These are phyloP conservation scores for Galago senegalensis DNA, from an alignment of 2,797 vertebrate genomes.

Conservation along the genomic window DNA sequence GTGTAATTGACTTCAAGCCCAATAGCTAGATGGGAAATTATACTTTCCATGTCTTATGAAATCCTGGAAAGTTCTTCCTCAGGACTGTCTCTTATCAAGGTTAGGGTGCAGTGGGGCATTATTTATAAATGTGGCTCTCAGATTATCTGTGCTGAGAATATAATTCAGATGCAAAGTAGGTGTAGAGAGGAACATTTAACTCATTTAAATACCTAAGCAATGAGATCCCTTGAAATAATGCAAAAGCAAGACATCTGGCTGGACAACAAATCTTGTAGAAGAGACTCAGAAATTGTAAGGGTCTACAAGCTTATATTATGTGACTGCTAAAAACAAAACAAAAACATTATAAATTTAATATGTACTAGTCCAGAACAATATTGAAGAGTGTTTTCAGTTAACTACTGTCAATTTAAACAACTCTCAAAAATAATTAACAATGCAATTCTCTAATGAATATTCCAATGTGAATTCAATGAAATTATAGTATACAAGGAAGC, in stretches of 20 bases:
- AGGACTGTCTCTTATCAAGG: not conserved
- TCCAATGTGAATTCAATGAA: not conserved
- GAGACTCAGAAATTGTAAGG: slow-evolving; percentile 35
- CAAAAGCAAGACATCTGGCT: slow-evolving; percentile 57
- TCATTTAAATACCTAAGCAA: slow-evolving; percentile 38
- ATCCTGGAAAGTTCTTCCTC: slow-evolving; percentile 2
- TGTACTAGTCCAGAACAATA: not conserved
- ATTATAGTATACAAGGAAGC: not conserved
- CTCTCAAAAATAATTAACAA: not conserved
- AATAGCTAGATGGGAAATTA: slow-evolving; percentile 5
- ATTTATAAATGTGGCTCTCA: slow-evolving; percentile 32
- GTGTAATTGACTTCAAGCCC: slow-evolving; percentile 6
- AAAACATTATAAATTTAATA: not conserved
- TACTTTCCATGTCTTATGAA: not conserved
- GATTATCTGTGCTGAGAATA: slow-evolving; percentile 44
- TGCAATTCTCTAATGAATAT: not conserved
- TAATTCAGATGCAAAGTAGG: slow-evolving; percentile 65
- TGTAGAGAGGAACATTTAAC: slow-evolving; percentile 61
- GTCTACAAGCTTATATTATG: slow-evolving; percentile 9
- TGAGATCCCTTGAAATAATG: not conserved
- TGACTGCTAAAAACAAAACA: not conserved
- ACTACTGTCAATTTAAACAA: slow-evolving; percentile 12
- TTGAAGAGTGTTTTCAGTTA: slow-evolving; percentile 7
- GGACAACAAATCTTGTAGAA: slow-evolving; percentile 24
- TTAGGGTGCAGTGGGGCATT: not conserved